Percentiles rank a stretch among this genome's conserved stretches.
phyloP scores from a whole-genome alignment of 30 jellyfish, hydroid and myxozoan genomes.

The Pseudorhiza aurosa region DNA sequence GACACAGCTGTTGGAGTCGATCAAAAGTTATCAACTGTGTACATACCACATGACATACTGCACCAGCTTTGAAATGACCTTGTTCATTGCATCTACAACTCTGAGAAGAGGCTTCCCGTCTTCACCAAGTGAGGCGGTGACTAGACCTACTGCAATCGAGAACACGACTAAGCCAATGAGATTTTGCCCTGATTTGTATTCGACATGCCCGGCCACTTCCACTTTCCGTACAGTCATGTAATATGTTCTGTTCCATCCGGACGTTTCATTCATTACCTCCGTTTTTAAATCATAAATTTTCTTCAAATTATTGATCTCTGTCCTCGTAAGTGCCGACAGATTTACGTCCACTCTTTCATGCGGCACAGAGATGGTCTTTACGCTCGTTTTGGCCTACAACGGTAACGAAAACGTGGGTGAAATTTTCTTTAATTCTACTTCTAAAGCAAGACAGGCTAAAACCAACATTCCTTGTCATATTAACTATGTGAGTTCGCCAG shows the following conservation, averaged over 20 bases:
- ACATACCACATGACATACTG: conserved; percentile 80
- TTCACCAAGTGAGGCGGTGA: conserved; percentile 61
- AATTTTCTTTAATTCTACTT: no score
- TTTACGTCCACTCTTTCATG: conserved; percentile 8
- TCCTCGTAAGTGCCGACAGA: neutral
- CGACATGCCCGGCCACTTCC: conserved; percentile 47
- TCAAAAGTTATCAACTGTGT: no score
- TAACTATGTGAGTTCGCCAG: neutral
- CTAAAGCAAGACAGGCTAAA: no score
- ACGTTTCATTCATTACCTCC: neutral
- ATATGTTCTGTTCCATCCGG: conserved; percentile 32
- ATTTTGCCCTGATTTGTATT: conserved; percentile 61
- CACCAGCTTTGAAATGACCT: conserved; percentile 55
- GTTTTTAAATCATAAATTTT: conserved; percentile 22
- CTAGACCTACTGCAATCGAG: conserved; percentile 76
- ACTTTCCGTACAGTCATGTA: conserved; percentile 20
- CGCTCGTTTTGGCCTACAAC: conserved; percentile 59
- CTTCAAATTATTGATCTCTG: conserved; percentile 15
- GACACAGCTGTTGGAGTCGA: no score
- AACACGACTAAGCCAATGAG: conserved; percentile 75
- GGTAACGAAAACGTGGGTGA: no score
- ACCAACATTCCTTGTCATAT: no score
- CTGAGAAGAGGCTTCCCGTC: conserved; percentile 40
- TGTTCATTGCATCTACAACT: conserved; percentile 49
- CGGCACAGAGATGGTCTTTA: conserved; percentile 4